These are phyloP conservation scores for Otus sunia DNA, from an alignment of 2,113 vertebrate genomes.

Conservation along the genomic window DNA sequence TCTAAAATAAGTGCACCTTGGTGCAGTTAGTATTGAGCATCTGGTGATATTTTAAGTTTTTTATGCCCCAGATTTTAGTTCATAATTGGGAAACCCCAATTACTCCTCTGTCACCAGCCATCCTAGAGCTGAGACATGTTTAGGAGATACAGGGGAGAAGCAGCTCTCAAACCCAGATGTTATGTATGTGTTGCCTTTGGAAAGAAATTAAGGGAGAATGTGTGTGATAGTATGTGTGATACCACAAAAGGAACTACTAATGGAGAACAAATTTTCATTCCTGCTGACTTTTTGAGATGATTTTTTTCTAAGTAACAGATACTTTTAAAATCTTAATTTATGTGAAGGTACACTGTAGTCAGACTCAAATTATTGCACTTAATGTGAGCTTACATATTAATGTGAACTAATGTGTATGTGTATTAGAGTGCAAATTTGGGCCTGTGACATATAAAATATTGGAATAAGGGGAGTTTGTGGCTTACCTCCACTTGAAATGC, in stretches of 20 bases:
- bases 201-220: background rate
- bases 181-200: background rate
- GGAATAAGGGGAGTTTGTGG: background rate
- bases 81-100: background rate
- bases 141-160: background rate
- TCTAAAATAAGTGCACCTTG: background rate
- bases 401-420: too few relatives aligned
- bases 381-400: background rate
- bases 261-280: accelerated
- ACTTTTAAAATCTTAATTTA: background rate
- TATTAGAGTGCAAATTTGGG: background rate
- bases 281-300: background rate
- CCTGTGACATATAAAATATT: background rate
- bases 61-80: background rate
- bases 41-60: background rate
- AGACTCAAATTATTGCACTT: background rate
- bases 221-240: background rate
- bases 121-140: background rate
- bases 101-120: background rate
- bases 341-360: background rate
- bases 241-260: background rate
- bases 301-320: background rate
- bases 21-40: background rate
- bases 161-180: background rate
- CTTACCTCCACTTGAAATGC: background rate